Evolutionary conservation across 2,888 invertebrate genomes (phyloP).

Genomic region (Willowsia nigromaculata): DNA sequence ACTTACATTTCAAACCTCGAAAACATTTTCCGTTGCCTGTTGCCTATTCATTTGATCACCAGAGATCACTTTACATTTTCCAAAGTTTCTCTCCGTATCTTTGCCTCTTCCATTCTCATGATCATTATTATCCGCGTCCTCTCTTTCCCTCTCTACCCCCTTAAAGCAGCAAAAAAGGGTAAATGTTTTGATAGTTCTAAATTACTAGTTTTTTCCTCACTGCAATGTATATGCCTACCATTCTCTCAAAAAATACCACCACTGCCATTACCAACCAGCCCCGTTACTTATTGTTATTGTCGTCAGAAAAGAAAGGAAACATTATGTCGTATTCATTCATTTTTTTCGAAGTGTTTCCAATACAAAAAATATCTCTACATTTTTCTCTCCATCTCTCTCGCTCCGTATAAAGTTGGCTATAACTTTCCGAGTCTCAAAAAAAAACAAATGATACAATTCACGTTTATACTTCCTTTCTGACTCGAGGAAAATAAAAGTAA

Average conservation of each 20-base stretch:
- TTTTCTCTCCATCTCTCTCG: too few relatives aligned
- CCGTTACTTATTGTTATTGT: constrained; percentile 10
- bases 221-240: too few relatives aligned
- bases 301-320: background rate
- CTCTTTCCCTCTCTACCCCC: background rate
- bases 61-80: too few relatives aligned
- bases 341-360: background rate
- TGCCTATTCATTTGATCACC: too few relatives aligned
- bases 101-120: background rate
- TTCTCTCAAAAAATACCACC: too few relatives aligned
- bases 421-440: too few relatives aligned
- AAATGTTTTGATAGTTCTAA: constrained; percentile 67
- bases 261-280: background rate
- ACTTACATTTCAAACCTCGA: too few relatives aligned
- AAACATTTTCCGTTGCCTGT: too few relatives aligned
- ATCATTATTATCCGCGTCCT: background rate
- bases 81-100: too few relatives aligned
- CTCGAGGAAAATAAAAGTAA: background rate
- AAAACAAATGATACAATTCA: too few relatives aligned
- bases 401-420: too few relatives aligned
- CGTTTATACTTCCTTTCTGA: too few relatives aligned
- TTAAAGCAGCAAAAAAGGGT: background rate
- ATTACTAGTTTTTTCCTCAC: constrained; percentile 48
- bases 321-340: background rate
- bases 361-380: background rate